A percentile compares a stretch with the other conserved stretches of the same genome.
Conservation (phyloP, 2,113 vertebrate genomes). For the Leptocoma aspasia region DNA sequence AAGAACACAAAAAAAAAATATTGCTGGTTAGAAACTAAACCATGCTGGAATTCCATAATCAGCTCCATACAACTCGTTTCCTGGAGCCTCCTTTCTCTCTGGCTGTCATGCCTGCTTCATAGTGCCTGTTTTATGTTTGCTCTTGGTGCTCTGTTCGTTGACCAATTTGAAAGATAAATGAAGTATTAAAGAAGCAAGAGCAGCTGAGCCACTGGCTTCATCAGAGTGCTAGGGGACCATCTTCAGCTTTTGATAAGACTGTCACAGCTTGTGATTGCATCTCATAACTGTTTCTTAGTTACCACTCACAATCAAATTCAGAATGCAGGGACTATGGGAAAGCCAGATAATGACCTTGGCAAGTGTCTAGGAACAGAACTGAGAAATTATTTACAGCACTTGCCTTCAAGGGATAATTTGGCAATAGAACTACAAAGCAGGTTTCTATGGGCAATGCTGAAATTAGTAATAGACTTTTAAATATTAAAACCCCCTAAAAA, state of each 20-base stretch:
- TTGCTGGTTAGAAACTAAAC: not conserved
- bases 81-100: not conserved
- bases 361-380: constrained; percentile 7
- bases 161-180: constrained; percentile 43
- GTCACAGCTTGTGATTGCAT: constrained; percentile 32
- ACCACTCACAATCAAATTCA: constrained; percentile 19
- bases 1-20: not conserved
- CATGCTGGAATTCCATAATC: not conserved
- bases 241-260: constrained; percentile 31
- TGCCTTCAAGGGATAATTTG: constrained; percentile 52
- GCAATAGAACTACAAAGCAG: not conserved
- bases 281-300: constrained; percentile 49
- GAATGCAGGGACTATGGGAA: constrained; percentile 9
- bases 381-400: constrained; percentile 46
- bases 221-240: not conserved
- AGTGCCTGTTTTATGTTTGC: not conserved
- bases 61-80: not conserved
- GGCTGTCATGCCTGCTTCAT: not conserved
- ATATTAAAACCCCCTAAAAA: constrained; percentile 59
- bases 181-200: constrained; percentile 33
- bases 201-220: constrained; percentile 44
- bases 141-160: constrained; percentile 14
- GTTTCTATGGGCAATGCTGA: not conserved
- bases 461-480: constrained; percentile 47
- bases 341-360: constrained; percentile 54